Base-by-base conservation (phyloP, 2,888 invertebrate genomes). In the Elmis aenea region DNA sequence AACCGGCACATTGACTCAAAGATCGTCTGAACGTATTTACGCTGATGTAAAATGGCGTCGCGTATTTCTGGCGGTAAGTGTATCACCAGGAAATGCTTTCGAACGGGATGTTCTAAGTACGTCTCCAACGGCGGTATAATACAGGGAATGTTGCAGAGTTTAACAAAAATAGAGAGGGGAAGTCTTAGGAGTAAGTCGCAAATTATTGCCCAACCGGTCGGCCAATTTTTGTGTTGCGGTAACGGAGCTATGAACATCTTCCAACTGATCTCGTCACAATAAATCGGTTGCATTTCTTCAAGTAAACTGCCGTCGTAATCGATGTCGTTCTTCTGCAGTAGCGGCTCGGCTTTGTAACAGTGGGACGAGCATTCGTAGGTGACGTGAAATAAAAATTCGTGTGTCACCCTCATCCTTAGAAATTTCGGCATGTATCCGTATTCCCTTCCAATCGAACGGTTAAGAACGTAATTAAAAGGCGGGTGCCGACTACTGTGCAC, bases 201-300 rank as follows among this genome's bases (percentile, higher is more conserved):
- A 42, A 85, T 67, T 30, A 83, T 67, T 14, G 77, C 70, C 85
- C 87, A 87, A 5, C 85, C 85, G 4, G 57, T 22, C 1, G 70
- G 69, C 68, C 77, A 81, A 9, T 73, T 75, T 59, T 57, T 44
- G 54, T 82, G 77, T 25, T 60, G 54, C 0, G 78, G 78, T 25
- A 86, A 55, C 0, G 85, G 83, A 1, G 81, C 76, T 8, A 88
- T 67, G 57, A 85, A 86, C 66, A 81, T 82, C 58, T 77, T 81
- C 83, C 85, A 86, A 48, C 68, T 71, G 3, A 79, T 64, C 30
- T 73, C 69, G 2, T 67, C 68, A 20, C 64, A 69, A 38, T 75
- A 78, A 25, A 75, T 58, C 1, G 62, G 59, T 3, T 70, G 67
- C 50, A 78, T 61, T 37, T 74, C 69, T 1, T 65, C 52, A 4